A percentile compares a stretch with the other conserved stretches of the same genome.
Evolutionary conservation across 2,888 invertebrate species (phyloP).

Genomic region (Cotesia congregata): DNA sequence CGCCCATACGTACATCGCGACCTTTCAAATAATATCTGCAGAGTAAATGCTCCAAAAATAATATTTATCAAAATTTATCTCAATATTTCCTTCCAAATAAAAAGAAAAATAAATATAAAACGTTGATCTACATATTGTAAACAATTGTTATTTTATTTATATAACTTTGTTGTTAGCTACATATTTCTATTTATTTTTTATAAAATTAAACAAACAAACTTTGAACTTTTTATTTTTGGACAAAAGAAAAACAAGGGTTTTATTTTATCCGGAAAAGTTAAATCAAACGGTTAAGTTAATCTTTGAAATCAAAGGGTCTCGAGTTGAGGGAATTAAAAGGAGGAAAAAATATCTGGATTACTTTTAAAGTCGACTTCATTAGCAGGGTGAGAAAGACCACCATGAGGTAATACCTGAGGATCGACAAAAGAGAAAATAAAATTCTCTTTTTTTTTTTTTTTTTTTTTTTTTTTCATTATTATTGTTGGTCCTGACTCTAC

Average conservation of each 20-base stretch:
- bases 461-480: neutral
- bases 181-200: neutral
- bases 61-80: neutral
- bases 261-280: neutral
- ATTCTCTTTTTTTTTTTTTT: conserved; percentile 20
- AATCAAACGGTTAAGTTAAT: neutral
- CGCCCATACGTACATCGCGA: neutral
- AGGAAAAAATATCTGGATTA: neutral
- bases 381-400: conserved; percentile 4
- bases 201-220: neutral
- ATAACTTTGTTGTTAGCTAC: neutral
- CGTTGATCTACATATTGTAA: neutral
- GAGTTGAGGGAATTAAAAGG: neutral
- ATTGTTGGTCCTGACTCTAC: neutral
- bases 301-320: neutral
- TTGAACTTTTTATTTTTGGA: neutral
- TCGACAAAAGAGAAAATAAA: conserved; percentile 13
- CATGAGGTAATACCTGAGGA: conserved; percentile 6
- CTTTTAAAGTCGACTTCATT: conserved; percentile 1
- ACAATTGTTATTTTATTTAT: neutral
- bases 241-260: neutral
- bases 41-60: neutral
- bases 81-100: neutral
- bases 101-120: neutral
- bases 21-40: neutral